Evolutionary conservation across 2,888 invertebrate species (phyloP), one percentile per base, ranked within the genome.

Genomic region (Mamestra brassicae): DNA sequence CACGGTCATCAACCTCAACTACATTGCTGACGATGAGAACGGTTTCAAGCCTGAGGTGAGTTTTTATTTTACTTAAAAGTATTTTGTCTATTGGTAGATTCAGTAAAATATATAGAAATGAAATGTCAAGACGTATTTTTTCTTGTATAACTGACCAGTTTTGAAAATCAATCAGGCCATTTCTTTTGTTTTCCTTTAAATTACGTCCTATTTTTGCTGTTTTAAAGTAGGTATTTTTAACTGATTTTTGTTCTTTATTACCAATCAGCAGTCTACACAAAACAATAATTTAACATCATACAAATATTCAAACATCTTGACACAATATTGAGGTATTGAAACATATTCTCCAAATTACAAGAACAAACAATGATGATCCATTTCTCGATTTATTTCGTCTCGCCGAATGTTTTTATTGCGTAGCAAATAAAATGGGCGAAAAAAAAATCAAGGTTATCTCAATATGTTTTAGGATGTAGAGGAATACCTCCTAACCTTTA

Each of bases 21-120:
- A 98, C 90, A 94, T 97, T 7, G 98, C 98, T 73, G 98, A 98
- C 90, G 98, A 98, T 87, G 98, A 97, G 84, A 97, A 97, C 66
- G 98, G 98, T 26, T 97, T 97, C 89, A 95, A 91, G 81, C 96
- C 97, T 71, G 94, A 96, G 94, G 96, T 95, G 84, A 85, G 38
- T 5, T 63, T 8, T n/a, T 36, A 13, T 47, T 75, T n/a, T 26
- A 26, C 26, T 26, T 26, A 26, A 26, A 26, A 26, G 26, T 26
- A 26, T 26, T 26, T 26, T 26, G 26, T 26, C 26, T 26, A 26
- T 26, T 26, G 26, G 26, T 26, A 26, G 26, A 38, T 0, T 34
- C 11, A 3, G 15, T 15, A 8, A 45, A 45, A 10, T 8, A 45
- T 10, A 45, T 45, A 10, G 2, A 45, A 45, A 45, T 45, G 8